phyloP scores from a whole-genome alignment of 2,797 vertebrate species.

The Enteromius viviparus region DNA sequence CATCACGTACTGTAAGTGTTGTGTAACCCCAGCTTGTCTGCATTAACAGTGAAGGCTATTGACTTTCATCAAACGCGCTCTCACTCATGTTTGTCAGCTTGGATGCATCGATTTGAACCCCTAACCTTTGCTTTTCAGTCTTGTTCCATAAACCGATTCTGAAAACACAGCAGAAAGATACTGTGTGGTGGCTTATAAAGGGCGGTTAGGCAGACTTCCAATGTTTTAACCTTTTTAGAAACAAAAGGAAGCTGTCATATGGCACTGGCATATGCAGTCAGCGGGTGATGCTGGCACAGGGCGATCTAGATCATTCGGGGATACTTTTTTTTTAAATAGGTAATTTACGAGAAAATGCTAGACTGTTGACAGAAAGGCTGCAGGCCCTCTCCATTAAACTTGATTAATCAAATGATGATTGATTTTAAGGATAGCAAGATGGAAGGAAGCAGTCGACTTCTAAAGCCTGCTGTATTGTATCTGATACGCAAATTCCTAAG shows the following conservation, averaged over 20 bases:
- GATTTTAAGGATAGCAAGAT: slow-evolving; percentile 32
- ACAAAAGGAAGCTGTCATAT: slow-evolving; percentile 41
- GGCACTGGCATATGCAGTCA: slow-evolving; percentile 32
- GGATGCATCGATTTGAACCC: slow-evolving; percentile 52
- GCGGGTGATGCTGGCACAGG: slow-evolving; percentile 25
- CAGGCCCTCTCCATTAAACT: slow-evolving; percentile 49
- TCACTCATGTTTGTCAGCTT: slow-evolving; percentile 49
- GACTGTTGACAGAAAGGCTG: not conserved
- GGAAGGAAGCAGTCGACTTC: slow-evolving; percentile 34
- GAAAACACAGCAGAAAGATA: slow-evolving; percentile 4
- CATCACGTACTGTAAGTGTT: slow-evolving; percentile 55
- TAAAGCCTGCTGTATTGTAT: slow-evolving; percentile 16
- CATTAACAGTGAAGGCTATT: slow-evolving; percentile 44
- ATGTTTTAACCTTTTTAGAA: slow-evolving; percentile 31
- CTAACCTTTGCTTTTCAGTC: slow-evolving; percentile 38
- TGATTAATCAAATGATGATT: slow-evolving; percentile 34
- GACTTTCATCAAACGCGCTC: slow-evolving; percentile 57
- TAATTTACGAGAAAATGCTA: slow-evolving; percentile 29
- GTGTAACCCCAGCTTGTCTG: slow-evolving; percentile 60
- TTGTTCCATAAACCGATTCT: slow-evolving; percentile 28
- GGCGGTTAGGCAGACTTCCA: slow-evolving; percentile 39
- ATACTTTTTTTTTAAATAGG: too few species aligned
- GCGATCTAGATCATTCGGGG: too few species aligned
- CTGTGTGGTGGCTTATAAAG: not conserved
- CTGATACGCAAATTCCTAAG: not conserved